Percentiles rank a stretch among this genome's conserved stretches.
Evolutionary conservation across 2,797 vertebrate species (phyloP).

Genomic region (Coccyzus lansbergi): DNA sequence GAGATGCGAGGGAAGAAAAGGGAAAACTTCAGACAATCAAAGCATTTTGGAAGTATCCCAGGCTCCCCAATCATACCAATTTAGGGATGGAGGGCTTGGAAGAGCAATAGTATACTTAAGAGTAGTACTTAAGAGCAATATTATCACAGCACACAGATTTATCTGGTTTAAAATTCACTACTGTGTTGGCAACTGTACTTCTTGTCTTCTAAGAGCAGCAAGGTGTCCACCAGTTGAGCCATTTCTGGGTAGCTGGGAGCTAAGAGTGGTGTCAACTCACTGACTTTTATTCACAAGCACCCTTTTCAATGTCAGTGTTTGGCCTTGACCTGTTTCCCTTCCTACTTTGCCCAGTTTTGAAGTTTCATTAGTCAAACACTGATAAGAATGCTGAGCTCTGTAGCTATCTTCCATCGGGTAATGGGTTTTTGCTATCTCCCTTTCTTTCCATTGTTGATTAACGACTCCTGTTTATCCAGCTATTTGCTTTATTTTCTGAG

Average conservation of each 20-base stretch:
- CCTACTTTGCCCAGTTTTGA: neutral
- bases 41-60: neutral
- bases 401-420: constrained; percentile 19
- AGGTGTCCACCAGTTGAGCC: too few species aligned
- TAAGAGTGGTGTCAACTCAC: too few species aligned
- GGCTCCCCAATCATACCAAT: neutral
- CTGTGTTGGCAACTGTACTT: neutral
- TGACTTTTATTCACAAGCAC: too few species aligned
- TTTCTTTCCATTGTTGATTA: constrained; percentile 24
- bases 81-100: neutral
- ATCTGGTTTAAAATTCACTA: neutral
- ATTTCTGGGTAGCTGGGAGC: too few species aligned
- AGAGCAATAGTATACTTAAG: neutral
- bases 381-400: constrained; percentile 46
- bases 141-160: neutral
- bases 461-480: neutral
- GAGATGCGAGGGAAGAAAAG: neutral
- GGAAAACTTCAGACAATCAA: neutral
- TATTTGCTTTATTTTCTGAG: neutral
- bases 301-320: too few species aligned
- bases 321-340: too few species aligned
- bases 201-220: too few species aligned
- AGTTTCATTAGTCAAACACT: constrained; percentile 11
- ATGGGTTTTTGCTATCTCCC: constrained; percentile 22
- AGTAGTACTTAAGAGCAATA: neutral